A percentile compares a stretch with the other conserved stretches of the same genome.
These are phyloP conservation scores for Coreoperca whiteheadi DNA, from an alignment of 2,113 vertebrate species.

Conservation along the genomic window DNA sequence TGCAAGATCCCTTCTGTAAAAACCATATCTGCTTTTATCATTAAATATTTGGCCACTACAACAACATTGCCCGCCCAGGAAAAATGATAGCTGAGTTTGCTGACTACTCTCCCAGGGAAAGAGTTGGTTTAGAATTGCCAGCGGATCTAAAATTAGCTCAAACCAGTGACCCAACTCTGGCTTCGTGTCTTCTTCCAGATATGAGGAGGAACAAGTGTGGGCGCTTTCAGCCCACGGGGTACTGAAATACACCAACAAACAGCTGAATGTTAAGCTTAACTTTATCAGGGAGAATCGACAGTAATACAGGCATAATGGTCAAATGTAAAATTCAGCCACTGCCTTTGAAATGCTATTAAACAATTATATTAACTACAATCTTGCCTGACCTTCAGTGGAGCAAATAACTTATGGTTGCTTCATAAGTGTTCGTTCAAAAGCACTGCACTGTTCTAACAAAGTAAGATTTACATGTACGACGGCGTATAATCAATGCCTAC, in stretches of 20 bases:
- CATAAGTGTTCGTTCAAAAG: neutral
- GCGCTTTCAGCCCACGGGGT: slow-evolving; percentile 66
- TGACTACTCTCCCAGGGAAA: slow-evolving; percentile 41
- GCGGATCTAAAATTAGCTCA: slow-evolving; percentile 70
- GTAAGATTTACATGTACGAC: neutral
- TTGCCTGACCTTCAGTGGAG: neutral
- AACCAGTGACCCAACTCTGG: slow-evolving; percentile 67
- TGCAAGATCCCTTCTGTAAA: neutral
- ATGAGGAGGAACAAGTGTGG: slow-evolving; percentile 69
- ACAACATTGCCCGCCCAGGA: neutral
- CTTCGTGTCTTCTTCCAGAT: slow-evolving; percentile 66
- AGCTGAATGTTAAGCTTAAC: slow-evolving; percentile 38
- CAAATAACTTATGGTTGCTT: neutral
- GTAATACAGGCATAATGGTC: neutral
- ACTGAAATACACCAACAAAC: slow-evolving; percentile 63
- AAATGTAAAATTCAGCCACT: neutral
- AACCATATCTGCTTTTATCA: neutral
- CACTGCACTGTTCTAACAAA: neutral
- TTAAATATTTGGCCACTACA: slow-evolving; percentile 4
- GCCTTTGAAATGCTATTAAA: neutral
- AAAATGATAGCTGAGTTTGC: slow-evolving; percentile 36
- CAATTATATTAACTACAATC: neutral
- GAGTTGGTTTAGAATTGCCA: slow-evolving; percentile 52
- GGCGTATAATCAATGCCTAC: slow-evolving; percentile 5
- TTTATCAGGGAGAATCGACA: slow-evolving; percentile 25